A percentile compares a stretch with the other conserved stretches of the same genome.
These are phyloP conservation scores for Pegoplata infirma DNA, from an alignment of 2,888 invertebrate species.

Conservation along the genomic window DNA sequence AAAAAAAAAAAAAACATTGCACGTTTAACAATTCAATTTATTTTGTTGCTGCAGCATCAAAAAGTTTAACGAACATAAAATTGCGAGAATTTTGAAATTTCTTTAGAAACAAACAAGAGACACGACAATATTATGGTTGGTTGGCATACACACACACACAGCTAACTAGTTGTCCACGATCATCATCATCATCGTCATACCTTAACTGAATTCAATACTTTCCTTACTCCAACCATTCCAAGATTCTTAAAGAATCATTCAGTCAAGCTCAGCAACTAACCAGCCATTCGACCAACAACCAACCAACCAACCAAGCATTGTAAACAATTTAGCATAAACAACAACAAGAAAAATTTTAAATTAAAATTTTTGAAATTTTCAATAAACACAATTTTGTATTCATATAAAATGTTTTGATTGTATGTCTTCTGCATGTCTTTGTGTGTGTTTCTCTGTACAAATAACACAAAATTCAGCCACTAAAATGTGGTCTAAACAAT, in stretches of 20 bases:
- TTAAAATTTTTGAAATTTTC: constrained; percentile 78
- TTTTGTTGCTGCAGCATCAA: constrained; percentile 65
- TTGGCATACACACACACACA: constrained; percentile 32
- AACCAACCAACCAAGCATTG: constrained; percentile 60
- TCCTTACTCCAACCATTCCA: constrained; percentile 33
- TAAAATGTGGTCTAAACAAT: constrained; percentile 25
- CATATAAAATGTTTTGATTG: constrained; percentile 8
- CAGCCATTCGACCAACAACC: no score
- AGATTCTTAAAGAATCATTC: constrained; percentile 39
- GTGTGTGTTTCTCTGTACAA: constrained; percentile 6
- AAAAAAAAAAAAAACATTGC: constrained; percentile 67
- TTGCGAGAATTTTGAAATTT: constrained; percentile 78
- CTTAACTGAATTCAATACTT: constrained; percentile 34
- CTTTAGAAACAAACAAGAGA: constrained; percentile 78
- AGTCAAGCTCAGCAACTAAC: constrained; percentile 63
- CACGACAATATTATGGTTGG: constrained; percentile 71
- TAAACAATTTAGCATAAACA: constrained; percentile 73
- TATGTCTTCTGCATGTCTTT: background rate
- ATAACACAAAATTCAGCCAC: no score
- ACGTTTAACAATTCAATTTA: constrained; percentile 77
- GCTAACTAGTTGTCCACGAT: constrained; percentile 43
- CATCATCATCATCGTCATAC: constrained; percentile 39
- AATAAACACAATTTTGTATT: constrained; percentile 57
- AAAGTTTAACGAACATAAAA: constrained; percentile 77
- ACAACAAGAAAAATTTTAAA: constrained; percentile 76